These are phyloP conservation scores for Bombus huntii DNA, from an alignment of 1,140 invertebrate species.

Conservation along the genomic window DNA sequence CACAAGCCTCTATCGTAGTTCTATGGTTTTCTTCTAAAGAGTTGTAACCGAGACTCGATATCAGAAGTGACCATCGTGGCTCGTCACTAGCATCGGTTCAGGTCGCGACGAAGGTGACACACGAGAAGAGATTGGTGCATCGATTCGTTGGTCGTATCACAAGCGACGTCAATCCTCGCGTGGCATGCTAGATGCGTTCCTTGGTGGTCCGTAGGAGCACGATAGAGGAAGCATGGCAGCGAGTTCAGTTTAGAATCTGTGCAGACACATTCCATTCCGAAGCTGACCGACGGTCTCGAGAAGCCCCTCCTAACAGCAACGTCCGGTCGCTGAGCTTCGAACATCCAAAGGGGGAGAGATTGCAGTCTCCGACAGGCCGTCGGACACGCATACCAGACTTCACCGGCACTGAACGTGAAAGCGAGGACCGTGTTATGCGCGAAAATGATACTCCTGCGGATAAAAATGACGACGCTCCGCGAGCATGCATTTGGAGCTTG, in stretches of 20 bases:
- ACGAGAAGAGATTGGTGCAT: conserved; percentile 12
- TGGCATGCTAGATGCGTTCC: conserved; percentile 60
- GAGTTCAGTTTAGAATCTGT: conserved; percentile 77
- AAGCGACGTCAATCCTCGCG: conserved; percentile 35
- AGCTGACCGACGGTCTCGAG: conserved; percentile 65
- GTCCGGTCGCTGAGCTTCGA: conserved; percentile 71
- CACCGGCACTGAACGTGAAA: conserved; percentile 61
- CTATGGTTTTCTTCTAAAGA: neutral
- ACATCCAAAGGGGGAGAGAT: conserved; percentile 77
- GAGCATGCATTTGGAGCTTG: neutral
- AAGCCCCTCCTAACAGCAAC: conserved; percentile 69
- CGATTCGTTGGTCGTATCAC: conserved; percentile 31
- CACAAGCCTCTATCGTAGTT: neutral
- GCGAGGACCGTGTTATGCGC: conserved; percentile 48
- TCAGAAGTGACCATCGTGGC: conserved; percentile 1
- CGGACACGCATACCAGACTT: conserved; percentile 74
- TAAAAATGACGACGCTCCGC: neutral
- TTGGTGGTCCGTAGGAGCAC: conserved; percentile 71
- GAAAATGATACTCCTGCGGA: conserved; percentile 15
- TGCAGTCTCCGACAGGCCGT: conserved; percentile 74
- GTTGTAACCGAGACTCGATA: neutral
- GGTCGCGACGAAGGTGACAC: conserved; percentile 3
- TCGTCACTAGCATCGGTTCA: too few species aligned
- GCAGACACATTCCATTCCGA: conserved; percentile 79
- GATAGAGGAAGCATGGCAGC: conserved; percentile 64